These are phyloP conservation scores for Denticeps clupeoides DNA, from an alignment of 2,797 vertebrate genomes.

Conservation along the genomic window DNA sequence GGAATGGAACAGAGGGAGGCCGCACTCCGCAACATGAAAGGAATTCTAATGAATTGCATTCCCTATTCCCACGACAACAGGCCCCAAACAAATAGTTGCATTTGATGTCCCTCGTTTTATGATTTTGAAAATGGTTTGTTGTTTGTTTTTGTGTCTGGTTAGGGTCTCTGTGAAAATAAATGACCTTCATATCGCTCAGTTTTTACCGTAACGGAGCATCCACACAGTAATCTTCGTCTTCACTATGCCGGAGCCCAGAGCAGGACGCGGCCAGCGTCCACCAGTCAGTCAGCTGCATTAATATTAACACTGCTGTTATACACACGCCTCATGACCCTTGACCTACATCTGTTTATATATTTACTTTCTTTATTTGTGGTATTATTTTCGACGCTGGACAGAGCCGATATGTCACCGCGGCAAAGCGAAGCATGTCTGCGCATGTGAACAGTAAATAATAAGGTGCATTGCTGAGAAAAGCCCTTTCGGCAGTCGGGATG, in stretches of 20 bases:
- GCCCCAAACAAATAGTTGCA: conserved; percentile 75
- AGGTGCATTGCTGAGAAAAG: conserved; percentile 67
- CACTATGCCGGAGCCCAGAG: too few species aligned
- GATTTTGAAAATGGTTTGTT: conserved; percentile 57
- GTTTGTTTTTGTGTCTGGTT: conserved; percentile 21
- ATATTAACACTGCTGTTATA: conserved; percentile 55
- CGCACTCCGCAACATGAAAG: conserved; percentile 68
- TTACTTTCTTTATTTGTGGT: conserved; percentile 14
- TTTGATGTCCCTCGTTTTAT: conserved; percentile 73
- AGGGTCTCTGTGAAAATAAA: conserved; percentile 40
- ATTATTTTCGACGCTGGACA: conserved; percentile 35
- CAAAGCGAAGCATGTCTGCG: conserved; percentile 40
- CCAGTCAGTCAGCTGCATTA: conserved; percentile 38
- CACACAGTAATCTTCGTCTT: too few species aligned
- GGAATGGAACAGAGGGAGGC: conserved; percentile 65
- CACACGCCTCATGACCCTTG: too few species aligned
- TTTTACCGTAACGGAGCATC: too few species aligned
- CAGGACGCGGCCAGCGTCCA: conserved; percentile 26
- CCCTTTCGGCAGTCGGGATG: conserved; percentile 61
- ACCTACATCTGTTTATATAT: too few species aligned
- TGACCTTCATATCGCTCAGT: too few species aligned
- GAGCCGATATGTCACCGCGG: conserved; percentile 48
- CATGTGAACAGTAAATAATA: conserved; percentile 70
- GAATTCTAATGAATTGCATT: conserved; percentile 69
- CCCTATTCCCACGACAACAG: conserved; percentile 70